Evolutionary conservation across 2,888 invertebrate species (phyloP), one percentile per base, ranked within the genome.

Genomic region (Campaea margaritaria): DNA sequence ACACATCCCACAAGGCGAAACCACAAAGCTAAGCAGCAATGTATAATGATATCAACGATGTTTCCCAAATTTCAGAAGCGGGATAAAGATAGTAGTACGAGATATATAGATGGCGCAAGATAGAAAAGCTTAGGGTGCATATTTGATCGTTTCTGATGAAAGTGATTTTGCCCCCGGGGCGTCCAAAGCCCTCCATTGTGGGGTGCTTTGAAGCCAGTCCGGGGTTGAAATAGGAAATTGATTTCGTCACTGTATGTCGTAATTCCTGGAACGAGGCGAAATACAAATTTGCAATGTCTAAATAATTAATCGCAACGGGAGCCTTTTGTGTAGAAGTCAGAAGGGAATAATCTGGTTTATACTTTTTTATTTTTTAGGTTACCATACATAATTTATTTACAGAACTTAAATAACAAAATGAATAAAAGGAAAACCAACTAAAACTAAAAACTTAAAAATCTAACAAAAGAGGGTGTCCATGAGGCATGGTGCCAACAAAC

Each of bases 61-160:
- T 21, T 4, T 16, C 39, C 12, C 11, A 0, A 16, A 12, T 13
- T 42, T 41, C 13, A 15, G 46, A 0, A 39, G 28, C 55, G 16
- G 42, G 34, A 57, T 31, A n/a, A 3, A 12, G 28, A 8, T 27
- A 47, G 13, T 65, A 64, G 78, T 82, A 64, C 46, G 38, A 58
- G 68, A 71, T 66, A 69, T 75, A 76, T 78, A 83, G 82, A 84
- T 81, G 79, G 82, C 78, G 83, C 76, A 67, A 76, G 82, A 84
- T 82, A 81, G 68, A 74, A 66, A 73, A 75, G 75, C 80, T 78
- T 79, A 83, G 88, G 89, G 89, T 91, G 88, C 90, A 90, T 90
- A 88, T 89, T 87, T 88, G 83, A 90, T 88, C 81, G 81, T 74
- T 79, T 80, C 73, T 82, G 82, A 75, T 73, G 74, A 72, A 72